These are phyloP conservation scores for Lucilia cuprina DNA, from an alignment of 1,140 invertebrate genomes.

Conservation along the genomic window DNA sequence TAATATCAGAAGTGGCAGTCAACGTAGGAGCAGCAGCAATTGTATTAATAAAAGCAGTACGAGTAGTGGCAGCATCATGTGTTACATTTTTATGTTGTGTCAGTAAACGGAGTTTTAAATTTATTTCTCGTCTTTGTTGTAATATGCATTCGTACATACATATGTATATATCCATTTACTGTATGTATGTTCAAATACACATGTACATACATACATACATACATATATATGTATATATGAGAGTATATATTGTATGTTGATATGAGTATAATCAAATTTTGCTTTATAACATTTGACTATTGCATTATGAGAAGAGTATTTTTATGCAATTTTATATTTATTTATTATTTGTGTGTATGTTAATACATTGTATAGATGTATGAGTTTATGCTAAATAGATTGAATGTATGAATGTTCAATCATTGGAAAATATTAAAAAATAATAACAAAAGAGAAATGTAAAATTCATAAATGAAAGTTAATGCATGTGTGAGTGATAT, in stretches of 20 bases:
- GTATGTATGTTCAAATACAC: no score
- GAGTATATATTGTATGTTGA: background rate
- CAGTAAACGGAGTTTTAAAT: background rate
- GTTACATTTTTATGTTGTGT: background rate
- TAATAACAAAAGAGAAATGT: background rate
- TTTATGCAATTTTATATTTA: background rate
- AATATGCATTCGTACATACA: no score
- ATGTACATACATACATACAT: no score
- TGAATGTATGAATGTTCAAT: background rate
- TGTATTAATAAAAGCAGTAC: background rate
- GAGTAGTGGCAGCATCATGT: background rate
- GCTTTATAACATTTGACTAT: slow-evolving; percentile 12
- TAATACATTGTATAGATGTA: background rate
- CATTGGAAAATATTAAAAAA: background rate
- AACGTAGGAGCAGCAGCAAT: no score
- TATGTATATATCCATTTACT: no score
- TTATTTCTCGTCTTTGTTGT: background rate
- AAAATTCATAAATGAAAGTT: background rate
- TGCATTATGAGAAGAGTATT: background rate
- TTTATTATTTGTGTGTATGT: background rate
- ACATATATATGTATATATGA: no score
- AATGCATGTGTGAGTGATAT: background rate
- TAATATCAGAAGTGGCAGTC: no score
- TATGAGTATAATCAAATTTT: slow-evolving; percentile 1
- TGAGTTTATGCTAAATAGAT: background rate